A percentile compares a stretch with the other conserved stretches of the same genome.
Evolutionary conservation across 2,113 vertebrate genomes (phyloP).

Genomic region (Maccullochella peelii): DNA sequence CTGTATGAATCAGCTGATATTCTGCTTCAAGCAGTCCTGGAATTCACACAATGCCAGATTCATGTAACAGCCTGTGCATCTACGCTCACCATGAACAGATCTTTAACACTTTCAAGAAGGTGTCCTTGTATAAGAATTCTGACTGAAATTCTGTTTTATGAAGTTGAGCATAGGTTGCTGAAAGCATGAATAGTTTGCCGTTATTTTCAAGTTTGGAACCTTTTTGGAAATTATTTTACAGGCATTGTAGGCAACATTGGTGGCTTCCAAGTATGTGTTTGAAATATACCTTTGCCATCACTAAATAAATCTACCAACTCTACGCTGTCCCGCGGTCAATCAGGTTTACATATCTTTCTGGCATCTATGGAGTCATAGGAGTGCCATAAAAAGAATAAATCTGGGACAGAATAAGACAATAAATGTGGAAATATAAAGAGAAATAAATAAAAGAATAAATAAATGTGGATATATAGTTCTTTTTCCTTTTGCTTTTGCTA

Average conservation of each 20-base stretch:
- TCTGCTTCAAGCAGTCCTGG: slow-evolving; percentile 39
- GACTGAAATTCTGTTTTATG: not conserved
- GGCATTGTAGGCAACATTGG: not conserved
- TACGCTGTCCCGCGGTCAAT: not conserved
- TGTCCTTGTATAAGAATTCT: not conserved
- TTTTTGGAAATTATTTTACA: not conserved
- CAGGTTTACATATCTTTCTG: not conserved
- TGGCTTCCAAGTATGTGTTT: not conserved
- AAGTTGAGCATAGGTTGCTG: not conserved
- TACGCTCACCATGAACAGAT: not conserved
- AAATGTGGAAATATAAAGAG: no score
- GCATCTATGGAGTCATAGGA: no score
- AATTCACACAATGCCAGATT: slow-evolving; percentile 59
- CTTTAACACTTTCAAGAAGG: not conserved
- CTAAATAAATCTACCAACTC: not conserved
- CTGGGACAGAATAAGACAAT: no score
- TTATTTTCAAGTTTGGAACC: not conserved
- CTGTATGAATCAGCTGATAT: slow-evolving; percentile 43
- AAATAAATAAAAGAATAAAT: no score
- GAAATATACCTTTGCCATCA: not conserved
- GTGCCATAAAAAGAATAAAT: no score
- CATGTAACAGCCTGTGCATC: slow-evolving; percentile 56
- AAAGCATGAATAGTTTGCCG: not conserved
- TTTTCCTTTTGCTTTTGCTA: no score
- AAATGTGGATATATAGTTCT: no score